Evolutionary conservation across 2,113 vertebrate genomes (phyloP).

Genomic region (Pithys albifrons): DNA sequence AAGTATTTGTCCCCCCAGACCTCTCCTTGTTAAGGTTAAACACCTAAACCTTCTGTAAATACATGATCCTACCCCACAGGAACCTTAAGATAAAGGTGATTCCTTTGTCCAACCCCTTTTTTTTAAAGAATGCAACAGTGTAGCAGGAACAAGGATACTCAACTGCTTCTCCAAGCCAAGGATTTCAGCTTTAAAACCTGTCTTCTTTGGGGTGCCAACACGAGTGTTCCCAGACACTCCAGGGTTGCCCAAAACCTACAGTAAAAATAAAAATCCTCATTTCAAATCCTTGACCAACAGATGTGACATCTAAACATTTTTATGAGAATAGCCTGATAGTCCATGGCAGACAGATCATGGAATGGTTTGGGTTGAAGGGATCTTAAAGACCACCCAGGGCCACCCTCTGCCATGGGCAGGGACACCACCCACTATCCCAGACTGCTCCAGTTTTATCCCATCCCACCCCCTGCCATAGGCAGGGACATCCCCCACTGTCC

Average conservation of each 20-base stretch:
- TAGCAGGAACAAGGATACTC: slow-evolving; percentile 13
- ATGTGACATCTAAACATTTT: background rate
- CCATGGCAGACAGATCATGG: background rate
- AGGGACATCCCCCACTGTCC: too few relatives aligned
- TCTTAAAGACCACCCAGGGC: background rate
- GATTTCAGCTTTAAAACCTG: slow-evolving; percentile 67
- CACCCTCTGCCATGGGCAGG: background rate
- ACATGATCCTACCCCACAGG: too few relatives aligned
- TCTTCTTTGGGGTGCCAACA: background rate
- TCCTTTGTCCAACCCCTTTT: background rate
- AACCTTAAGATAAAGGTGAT: background rate
- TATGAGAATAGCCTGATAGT: rapidly evolving
- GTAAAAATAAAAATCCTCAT: background rate
- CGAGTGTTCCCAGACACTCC: background rate
- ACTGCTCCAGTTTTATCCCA: background rate
- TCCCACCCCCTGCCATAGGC: too few relatives aligned
- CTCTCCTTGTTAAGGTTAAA: background rate
- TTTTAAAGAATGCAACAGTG: rapidly evolving
- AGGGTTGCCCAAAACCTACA: slow-evolving; percentile 61
- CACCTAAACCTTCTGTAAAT: background rate
- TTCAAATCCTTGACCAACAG: background rate
- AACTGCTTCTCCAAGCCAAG: slow-evolving; percentile 73
- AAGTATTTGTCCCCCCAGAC: rapidly evolving
- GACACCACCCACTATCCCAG: background rate
- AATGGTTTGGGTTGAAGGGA: background rate